Conservation (phyloP, 2,113 vertebrate species). For the Hyla sarda region DNA sequence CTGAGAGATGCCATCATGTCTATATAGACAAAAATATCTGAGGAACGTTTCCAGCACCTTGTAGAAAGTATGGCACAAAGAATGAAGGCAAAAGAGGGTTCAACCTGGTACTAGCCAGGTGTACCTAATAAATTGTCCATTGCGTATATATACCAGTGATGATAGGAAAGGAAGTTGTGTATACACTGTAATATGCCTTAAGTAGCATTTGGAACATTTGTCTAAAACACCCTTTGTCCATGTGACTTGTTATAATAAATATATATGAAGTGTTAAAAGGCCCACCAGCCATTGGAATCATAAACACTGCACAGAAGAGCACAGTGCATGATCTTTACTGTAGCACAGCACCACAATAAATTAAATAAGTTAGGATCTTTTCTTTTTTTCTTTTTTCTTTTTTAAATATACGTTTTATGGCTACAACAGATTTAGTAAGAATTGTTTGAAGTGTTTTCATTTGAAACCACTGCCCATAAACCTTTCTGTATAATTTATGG, state of each 20-base stretch:
- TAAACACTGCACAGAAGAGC: slow-evolving; percentile 19
- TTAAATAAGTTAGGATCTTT: neutral
- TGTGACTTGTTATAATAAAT: slow-evolving; percentile 47
- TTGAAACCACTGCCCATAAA: slow-evolving; percentile 17
- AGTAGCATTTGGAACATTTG: neutral
- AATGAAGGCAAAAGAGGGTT: too few relatives aligned
- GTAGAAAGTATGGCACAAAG: too few relatives aligned
- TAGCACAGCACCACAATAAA: neutral
- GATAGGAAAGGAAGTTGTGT: neutral
- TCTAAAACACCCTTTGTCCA: slow-evolving; percentile 23
- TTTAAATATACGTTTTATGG: slow-evolving; percentile 68
- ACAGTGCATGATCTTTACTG: neutral
- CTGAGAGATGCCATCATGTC: too few relatives aligned
- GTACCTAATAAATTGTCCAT: too few relatives aligned
- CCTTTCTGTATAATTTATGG: slow-evolving; percentile 35
- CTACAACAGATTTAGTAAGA: slow-evolving; percentile 54
- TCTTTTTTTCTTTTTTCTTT: too few relatives aligned
- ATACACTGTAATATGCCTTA: neutral
- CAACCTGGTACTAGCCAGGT: too few relatives aligned
- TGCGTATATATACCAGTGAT: neutral
- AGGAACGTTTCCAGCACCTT: too few relatives aligned
- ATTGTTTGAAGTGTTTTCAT: slow-evolving; percentile 48
- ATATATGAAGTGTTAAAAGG: slow-evolving; percentile 53
- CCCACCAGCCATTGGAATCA: slow-evolving; percentile 40
- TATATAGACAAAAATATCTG: too few relatives aligned